A percentile compares a stretch with the other conserved stretches of the same genome.
phyloP scores from a whole-genome alignment of 2,888 invertebrate species.

The Aleiodes testaceus region DNA sequence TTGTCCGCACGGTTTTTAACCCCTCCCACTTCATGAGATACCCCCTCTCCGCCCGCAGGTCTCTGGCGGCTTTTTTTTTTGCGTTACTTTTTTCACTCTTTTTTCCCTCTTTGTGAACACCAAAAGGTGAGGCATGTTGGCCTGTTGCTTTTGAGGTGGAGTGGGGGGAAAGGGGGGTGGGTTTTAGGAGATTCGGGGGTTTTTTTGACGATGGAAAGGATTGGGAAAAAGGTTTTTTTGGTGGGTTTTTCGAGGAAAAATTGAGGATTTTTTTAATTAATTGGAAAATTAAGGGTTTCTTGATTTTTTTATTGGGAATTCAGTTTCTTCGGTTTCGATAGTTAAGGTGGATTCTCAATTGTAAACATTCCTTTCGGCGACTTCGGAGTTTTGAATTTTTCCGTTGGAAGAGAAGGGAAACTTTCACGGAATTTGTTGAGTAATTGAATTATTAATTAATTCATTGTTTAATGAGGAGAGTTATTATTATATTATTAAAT shows the following conservation, averaged over 20 bases:
- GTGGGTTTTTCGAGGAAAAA: background rate
- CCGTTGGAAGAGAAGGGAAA: too few species aligned
- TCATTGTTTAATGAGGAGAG: too few species aligned
- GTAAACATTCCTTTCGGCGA: too few species aligned
- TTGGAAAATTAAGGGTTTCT: too few species aligned
- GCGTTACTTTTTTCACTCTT: background rate
- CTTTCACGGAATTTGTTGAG: too few species aligned
- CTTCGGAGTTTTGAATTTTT: too few species aligned
- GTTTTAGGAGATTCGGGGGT: constrained; percentile 9
- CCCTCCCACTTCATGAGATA: background rate
- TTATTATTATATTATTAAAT: too few species aligned
- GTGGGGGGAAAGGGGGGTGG: constrained; percentile 36
- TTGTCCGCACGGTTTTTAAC: constrained; percentile 26
- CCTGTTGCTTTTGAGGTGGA: constrained; percentile 61
- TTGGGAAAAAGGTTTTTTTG: background rate
- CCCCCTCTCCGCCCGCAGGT: too few species aligned
- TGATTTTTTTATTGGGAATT: too few species aligned
- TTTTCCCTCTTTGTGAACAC: constrained; percentile 29
- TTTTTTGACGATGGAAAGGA: background rate
- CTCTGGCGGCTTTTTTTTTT: background rate
- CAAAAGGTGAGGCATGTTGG: constrained; percentile 57
- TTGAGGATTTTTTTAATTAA: background rate
- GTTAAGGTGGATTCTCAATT: too few species aligned
- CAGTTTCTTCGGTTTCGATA: too few species aligned
- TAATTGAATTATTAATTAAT: too few species aligned